Base-by-base conservation (phyloP, 2,888 invertebrate species). In the Cyrtodaria siliqua region DNA sequence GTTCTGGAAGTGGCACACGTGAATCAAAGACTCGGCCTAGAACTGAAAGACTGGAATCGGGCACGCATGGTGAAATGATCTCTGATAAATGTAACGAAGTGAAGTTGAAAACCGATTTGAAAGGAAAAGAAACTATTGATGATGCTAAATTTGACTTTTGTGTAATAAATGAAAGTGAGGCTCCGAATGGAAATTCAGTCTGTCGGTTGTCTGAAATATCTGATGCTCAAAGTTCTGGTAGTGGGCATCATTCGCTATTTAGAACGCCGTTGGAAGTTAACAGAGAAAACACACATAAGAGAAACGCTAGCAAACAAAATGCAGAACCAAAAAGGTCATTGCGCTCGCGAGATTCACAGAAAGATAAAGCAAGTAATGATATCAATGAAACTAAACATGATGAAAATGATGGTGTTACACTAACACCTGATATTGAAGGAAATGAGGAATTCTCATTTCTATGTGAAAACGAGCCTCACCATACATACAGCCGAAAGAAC, bases 401-500 rank as follows among this genome's bases (percentile, higher is more conserved):
- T 29, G 29, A 38, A 23, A 33, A 53, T 59, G 26, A 44, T 3
- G 16, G 12, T n/a, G 8, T 1, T 6, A 20, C 29, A 8, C 26
- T 59, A n/a, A 67, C 67, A n/a, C 67, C 61, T 24, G 62, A 69
- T 1, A 9, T 44, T 18, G 40, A 20, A 57, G 26, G 38, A 16
- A 16, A 49, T 49, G 12, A 59, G 23, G 23, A 16, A 61, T 53
- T 60, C 33, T 18, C 50, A 27, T 27, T 50, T 9, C 40, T 20
- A 12, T 23, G 55, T n/a, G 53, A 42, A 40, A 57, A 27, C 29
- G 59, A 52, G 16, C 26, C 40, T 4, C 38, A 38, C n/a, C 61
- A 59, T 52, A 81, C 81, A 20, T 81, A 81, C 49, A 70, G 74
- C 24, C 70, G 60, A 52, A 81, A 68, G 42, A 53, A 57, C 62